phyloP scores from a whole-genome alignment of 2,113 vertebrate genomes.

The Cervus canadensis region DNA sequence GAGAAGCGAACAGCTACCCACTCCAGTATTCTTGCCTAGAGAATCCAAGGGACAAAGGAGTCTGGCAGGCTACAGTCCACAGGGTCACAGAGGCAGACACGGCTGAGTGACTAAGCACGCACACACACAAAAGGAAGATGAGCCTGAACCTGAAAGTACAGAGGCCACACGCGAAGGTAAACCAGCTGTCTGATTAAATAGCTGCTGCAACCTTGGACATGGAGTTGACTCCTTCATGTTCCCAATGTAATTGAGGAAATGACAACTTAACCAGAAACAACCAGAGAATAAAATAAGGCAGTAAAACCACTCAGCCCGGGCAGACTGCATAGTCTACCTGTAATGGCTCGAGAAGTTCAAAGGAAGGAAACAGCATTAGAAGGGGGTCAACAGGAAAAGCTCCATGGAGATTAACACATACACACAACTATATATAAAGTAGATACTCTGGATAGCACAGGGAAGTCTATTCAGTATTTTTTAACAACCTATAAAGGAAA shows the following conservation, averaged over 20 bases:
- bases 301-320: neutral
- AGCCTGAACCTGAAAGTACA: neutral
- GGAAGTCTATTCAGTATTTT: neutral
- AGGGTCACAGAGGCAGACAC: neutral
- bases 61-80: neutral
- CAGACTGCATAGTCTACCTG: neutral
- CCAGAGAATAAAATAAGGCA: neutral
- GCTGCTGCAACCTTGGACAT: neutral
- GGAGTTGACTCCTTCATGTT: neutral
- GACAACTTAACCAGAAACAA: conserved; percentile 4
- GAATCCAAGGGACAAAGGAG: neutral
- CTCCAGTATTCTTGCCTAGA: neutral
- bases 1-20: neutral
- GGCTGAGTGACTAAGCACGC: neutral
- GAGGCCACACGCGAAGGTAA: neutral
- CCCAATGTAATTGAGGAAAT: conserved; percentile 1
- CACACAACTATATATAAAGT: neutral
- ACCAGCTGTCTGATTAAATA: neutral
- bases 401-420: neutral
- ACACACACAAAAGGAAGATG: neutral
- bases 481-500: neutral
- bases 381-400: neutral
- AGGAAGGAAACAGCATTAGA: neutral
- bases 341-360: neutral
- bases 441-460: neutral